These are phyloP conservation scores for Macrostomum lignano DNA, from an alignment of 1,140 invertebrate species.

Conservation along the genomic window DNA sequence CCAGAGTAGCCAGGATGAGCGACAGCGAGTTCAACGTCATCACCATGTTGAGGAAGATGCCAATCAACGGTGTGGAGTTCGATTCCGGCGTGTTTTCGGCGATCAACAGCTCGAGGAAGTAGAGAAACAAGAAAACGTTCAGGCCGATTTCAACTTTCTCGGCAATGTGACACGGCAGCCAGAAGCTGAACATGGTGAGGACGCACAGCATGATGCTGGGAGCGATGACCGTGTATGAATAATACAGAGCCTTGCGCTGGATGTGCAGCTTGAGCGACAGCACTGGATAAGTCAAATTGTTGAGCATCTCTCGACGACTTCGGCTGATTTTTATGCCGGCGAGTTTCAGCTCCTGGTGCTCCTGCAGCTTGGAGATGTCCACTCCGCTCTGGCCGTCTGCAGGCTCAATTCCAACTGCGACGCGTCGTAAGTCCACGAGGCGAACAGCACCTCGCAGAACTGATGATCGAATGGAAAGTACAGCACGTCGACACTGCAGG, in stretches of 20 bases:
- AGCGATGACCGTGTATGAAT: constrained; percentile 23
- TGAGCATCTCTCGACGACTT: too few relatives aligned
- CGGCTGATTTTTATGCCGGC: too few relatives aligned
- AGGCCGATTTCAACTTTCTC: constrained; percentile 24
- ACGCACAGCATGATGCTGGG: constrained; percentile 22
- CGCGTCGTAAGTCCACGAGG: constrained; percentile 86
- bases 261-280: constrained; percentile 2
- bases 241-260: constrained; percentile 9
- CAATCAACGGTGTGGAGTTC: constrained; percentile 22
- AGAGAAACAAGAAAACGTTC: constrained; percentile 23
- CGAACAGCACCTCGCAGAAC: constrained; percentile 37
- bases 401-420: too few relatives aligned
- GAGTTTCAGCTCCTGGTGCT: too few relatives aligned
- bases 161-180: constrained; percentile 19
- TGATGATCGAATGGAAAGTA: constrained; percentile 32
- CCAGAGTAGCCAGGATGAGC: background rate
- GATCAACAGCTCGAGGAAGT: constrained; percentile 21
- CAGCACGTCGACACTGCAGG: constrained; percentile 29
- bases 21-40: constrained; percentile 6
- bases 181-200: constrained; percentile 18
- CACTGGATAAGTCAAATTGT: background rate
- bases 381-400: too few relatives aligned
- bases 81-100: constrained; percentile 25
- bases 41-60: constrained; percentile 7
- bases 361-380: too few relatives aligned